Percentiles rank a stretch among this genome's conserved stretches.
These are phyloP conservation scores for Saccopteryx leptura DNA, from an alignment of 2,113 vertebrate genomes.

Conservation along the genomic window DNA sequence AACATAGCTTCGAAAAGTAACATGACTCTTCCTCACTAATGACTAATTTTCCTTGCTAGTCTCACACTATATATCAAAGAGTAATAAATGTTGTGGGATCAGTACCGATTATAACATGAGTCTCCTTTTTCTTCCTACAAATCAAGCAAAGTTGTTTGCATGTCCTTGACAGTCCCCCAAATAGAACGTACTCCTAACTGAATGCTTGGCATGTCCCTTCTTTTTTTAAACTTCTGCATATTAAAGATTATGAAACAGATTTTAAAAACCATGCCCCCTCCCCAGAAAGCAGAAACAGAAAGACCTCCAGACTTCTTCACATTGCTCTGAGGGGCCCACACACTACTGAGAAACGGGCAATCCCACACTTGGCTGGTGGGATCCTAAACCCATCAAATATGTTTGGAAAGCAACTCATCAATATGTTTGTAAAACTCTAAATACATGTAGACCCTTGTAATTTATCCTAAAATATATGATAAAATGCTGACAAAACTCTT, in stretches of 20 bases:
- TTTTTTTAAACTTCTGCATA: neutral
- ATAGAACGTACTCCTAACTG: neutral
- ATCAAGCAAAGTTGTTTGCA: neutral
- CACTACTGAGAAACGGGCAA: neutral
- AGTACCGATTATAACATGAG: conserved; percentile 22
- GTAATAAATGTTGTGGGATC: conserved; percentile 8
- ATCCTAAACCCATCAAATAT: neutral
- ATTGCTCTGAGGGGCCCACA: neutral
- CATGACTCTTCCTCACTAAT: conserved; percentile 2
- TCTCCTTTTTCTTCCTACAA: conserved; percentile 4
- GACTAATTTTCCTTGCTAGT: conserved; percentile 27
- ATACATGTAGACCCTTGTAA: neutral
- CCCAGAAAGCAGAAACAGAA: neutral
- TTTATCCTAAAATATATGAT: conserved; percentile 3
- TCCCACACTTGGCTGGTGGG: neutral
- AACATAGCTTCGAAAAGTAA: conserved; percentile 2
- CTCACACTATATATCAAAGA: neutral
- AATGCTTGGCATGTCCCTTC: neutral
- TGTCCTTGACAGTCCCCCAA: neutral
- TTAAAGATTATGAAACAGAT: conserved; percentile 11
- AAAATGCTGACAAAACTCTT: neutral
- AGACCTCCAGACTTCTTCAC: neutral
- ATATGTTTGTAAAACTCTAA: neutral
- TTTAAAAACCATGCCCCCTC: neutral
- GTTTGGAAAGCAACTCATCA: neutral